Percentiles rank a stretch among this genome's conserved stretches.
Conservation (phyloP, 1,140 invertebrate genomes). For the Plutomurus gul region DNA sequence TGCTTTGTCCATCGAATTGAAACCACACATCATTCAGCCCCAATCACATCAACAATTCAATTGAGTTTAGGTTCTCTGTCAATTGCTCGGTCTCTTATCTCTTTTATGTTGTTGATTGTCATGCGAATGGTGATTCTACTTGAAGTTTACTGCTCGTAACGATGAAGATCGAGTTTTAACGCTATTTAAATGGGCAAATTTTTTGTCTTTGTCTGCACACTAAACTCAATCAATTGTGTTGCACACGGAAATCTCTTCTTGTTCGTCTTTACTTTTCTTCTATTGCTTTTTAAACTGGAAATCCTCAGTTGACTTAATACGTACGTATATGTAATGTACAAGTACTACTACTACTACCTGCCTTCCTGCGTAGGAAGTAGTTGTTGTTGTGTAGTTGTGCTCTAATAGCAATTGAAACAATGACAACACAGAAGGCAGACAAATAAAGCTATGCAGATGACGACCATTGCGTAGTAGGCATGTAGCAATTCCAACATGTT, state of each 20-base stretch:
- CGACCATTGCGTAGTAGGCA: slow-evolving; percentile 2
- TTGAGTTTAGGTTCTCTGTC: too few relatives aligned
- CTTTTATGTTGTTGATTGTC: too few relatives aligned
- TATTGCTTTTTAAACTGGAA: too few relatives aligned
- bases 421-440: neutral
- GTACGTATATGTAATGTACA: neutral
- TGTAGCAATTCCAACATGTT: neutral
- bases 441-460: neutral
- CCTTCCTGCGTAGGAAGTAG: too few relatives aligned
- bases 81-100: too few relatives aligned
- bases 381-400: too few relatives aligned
- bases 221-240: neutral
- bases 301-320: too few relatives aligned
- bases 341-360: neutral
- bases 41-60: too few relatives aligned
- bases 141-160: neutral
- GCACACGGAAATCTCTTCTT: neutral
- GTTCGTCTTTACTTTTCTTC: neutral
- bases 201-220: too few relatives aligned
- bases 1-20: too few relatives aligned
- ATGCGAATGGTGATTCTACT: neutral
- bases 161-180: slow-evolving; percentile 14
- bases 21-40: too few relatives aligned
- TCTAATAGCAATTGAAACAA: neutral
- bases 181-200: slow-evolving; percentile 1